Evolutionary conservation across 2,113 vertebrate species (phyloP), one percentile per base, ranked within the genome.

Genomic region (Chroicocephalus ridibundus): DNA sequence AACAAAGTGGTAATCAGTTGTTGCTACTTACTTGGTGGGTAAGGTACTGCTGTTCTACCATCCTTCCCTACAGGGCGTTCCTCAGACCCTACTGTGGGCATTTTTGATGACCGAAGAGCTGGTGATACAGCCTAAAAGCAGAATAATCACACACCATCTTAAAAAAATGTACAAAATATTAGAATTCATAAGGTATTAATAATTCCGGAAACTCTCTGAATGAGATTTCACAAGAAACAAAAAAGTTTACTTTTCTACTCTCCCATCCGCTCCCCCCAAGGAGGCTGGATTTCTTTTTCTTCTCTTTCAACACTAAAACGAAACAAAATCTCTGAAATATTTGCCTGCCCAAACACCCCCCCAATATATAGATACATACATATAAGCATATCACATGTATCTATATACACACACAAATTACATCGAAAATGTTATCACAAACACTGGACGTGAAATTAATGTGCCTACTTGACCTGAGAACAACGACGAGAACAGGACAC

Each of bases 61-160:
- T 99, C 99, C 97, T 99, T 99, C 81, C 99, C 98, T n/a, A 98
- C 94, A 57, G 98, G 98, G 57, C 99, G 99, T 47, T 99, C 99
- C 97, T 99, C 99, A 36, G 98, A 97, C 71, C 99, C 98, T 55
- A 98, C 98, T 3, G 97, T 14, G 6, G 98, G 98, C 52, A 98
- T 95, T 97, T 99, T 99, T 52, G 98, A 98, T 68, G 98, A 98
- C 65, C 99, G 99, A 72, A 99, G 98, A 91, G 98, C 99, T 88
- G 99, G 98, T 88, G 99, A 99, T 62, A 98, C 98, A 75, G 98
- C 98, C 99, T 99, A 89, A 68, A 87, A 76, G 77, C 22, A 94
- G 46, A 94, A 90, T 10, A 76, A 42, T 22, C 55, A 90, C 29
- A 70, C 2, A 36, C 16, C 15, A 19, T 29, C 13, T 77, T 92